These are phyloP conservation scores for Chlorops oryzae DNA, from an alignment of 1,140 invertebrate genomes.

Conservation along the genomic window DNA sequence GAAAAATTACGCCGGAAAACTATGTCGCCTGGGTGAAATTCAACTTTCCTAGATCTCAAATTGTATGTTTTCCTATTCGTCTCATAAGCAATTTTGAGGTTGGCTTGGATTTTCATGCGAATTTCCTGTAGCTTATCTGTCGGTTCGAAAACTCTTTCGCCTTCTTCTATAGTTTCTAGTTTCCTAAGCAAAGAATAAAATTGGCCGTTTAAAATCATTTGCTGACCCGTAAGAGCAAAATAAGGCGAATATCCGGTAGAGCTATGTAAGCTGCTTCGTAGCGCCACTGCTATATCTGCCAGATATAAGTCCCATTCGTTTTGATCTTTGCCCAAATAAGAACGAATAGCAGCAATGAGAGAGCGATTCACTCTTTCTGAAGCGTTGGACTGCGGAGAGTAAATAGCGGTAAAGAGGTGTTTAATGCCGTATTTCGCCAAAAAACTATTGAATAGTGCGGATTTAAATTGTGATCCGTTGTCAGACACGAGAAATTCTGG, in stretches of 20 bases:
- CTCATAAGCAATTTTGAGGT: not conserved
- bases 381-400: slow-evolving; percentile 2
- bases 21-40: slow-evolving; percentile 1
- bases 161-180: not conserved
- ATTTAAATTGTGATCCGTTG: slow-evolving; percentile 13
- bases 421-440: not conserved
- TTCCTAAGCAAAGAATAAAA: not conserved
- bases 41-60: not conserved
- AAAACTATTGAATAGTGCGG: not conserved
- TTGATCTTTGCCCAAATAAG: not conserved
- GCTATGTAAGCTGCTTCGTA: slow-evolving; percentile 1
- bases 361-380: not conserved
- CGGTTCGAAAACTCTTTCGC: not conserved
- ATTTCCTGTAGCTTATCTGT: not conserved
- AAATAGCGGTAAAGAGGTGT: slow-evolving; percentile 2
- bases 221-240: slow-evolving; percentile 1
- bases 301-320: slow-evolving; percentile 10
- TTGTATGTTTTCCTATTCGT: slow-evolving; percentile 9
- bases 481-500: slow-evolving; percentile 7
- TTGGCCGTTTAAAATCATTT: not conserved
- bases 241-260: slow-evolving; percentile 1
- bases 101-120: not conserved
- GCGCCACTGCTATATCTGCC: not conserved
- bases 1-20: slow-evolving; percentile 5
- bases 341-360: not conserved